Evolutionary conservation across 1,140 invertebrate genomes (phyloP), one percentile per base, ranked within the genome.

Genomic region (Grapholita molesta): DNA sequence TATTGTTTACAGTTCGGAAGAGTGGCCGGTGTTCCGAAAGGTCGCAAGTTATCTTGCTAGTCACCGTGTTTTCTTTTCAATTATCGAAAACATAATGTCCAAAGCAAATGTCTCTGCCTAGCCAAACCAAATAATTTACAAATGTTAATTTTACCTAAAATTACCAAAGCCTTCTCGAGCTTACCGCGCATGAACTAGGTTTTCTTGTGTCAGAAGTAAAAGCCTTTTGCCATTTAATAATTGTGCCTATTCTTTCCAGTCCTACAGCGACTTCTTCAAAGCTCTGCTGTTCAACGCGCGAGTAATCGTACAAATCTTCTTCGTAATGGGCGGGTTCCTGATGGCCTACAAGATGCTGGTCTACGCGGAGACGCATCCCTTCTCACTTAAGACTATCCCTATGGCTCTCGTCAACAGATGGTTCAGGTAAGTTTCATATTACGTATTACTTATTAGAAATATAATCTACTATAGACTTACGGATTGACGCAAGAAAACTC

Each of bases 281-380:
- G 71, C 85, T 0, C 80, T 90, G 0, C 80, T 90, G 0, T 90
- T 86, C 79, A 90, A 90, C 55, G 87, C 88, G 2, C 79, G 88
- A 0, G 74, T 90, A 0, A 90, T 90, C 30, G 88, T 90, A 0
- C 88, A 90, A 21, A 90, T 90, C 18, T 90, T 90, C 77, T 90
- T 90, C 76, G 86, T 90, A 18, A 90, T 90, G 88, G 88, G 88
- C 8, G 88, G 88, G 1, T 90, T 90, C 66, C 72, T 90, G 1
- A 90, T 90, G 88, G 88, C 88, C 0, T 90, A 90, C 74, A 90
- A 90, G 74, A 91, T 91, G 87, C 67, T 91, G 23, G 72, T 82
- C 4, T 88, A 91, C 52, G 86, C 88, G 35, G 88, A 91, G 71
- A 81, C 76, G 0, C 89, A 91, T 61, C 82, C 77, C 6, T 91